A percentile compares a stretch with the other conserved stretches of the same genome.
These are phyloP conservation scores for Gymnopithys bicolor DNA, from an alignment of 2,797 vertebrate species.

Conservation along the genomic window DNA sequence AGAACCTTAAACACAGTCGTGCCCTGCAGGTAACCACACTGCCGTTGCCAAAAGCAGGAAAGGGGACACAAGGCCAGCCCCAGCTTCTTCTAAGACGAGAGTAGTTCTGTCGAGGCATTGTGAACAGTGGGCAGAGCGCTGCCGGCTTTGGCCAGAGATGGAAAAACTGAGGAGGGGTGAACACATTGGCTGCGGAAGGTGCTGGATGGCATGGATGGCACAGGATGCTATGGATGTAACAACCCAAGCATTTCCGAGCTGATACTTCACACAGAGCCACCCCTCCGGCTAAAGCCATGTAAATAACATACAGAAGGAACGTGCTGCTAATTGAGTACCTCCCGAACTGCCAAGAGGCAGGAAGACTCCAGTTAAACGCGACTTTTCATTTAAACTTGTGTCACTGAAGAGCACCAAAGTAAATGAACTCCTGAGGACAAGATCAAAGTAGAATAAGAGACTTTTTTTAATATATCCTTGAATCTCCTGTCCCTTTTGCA, in stretches of 20 bases:
- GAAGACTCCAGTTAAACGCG: not conserved
- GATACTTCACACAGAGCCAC: not conserved
- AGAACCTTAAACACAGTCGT: fast-evolving
- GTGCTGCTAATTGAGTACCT: not conserved
- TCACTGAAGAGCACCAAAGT: not conserved
- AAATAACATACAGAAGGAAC: not conserved
- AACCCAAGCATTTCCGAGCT: not conserved
- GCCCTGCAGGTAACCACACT: not conserved
- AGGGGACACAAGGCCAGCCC: not conserved
- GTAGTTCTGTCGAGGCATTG: fast-evolving
- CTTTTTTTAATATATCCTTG: constrained; percentile 15
- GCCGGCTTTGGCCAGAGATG: fast-evolving
- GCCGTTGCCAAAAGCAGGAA: not conserved
- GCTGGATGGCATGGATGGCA: not conserved
- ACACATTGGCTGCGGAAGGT: fast-evolving
- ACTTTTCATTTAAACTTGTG: not conserved
- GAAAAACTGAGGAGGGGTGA: not conserved
- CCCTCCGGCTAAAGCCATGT: not conserved
- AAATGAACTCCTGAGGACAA: constrained; percentile 16
- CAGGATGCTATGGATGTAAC: not conserved
- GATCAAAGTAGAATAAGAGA: not conserved
- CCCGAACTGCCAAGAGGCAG: not conserved
- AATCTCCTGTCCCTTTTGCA: constrained; percentile 48
- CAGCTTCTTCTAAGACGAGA: not conserved
- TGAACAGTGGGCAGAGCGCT: fast-evolving